These are phyloP conservation scores for Formica aserva DNA, from an alignment of 2,888 invertebrate species.

Conservation along the genomic window DNA sequence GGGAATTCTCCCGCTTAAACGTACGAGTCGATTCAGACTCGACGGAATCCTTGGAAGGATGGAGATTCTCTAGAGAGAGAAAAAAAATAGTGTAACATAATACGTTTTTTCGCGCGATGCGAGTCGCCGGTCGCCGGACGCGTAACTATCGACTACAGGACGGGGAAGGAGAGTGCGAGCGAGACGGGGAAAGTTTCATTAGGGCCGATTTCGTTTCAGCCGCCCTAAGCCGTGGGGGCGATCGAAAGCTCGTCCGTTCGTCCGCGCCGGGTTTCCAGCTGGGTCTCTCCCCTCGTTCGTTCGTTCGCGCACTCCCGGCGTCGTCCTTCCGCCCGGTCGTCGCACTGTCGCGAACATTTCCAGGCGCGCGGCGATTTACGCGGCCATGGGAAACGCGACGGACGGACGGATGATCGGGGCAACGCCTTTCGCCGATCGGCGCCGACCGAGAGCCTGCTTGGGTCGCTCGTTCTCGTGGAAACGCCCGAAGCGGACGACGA, in stretches of 20 bases:
- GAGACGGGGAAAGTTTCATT: slow-evolving; percentile 68
- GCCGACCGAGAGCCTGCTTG: slow-evolving; percentile 38
- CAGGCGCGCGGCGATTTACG: slow-evolving; percentile 78
- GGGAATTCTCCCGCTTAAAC: neutral
- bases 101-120: slow-evolving; percentile 27
- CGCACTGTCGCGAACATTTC: slow-evolving; percentile 57
- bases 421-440: slow-evolving; percentile 58
- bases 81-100: slow-evolving; percentile 30
- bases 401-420: slow-evolving; percentile 77
- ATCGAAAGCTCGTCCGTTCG: slow-evolving; percentile 41
- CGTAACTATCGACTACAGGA: slow-evolving; percentile 15
- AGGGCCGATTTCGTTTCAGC: slow-evolving; percentile 70
- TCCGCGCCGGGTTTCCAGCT: slow-evolving; percentile 41
- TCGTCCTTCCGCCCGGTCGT: slow-evolving; percentile 43
- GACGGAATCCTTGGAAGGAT: neutral
- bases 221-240: slow-evolving; percentile 55
- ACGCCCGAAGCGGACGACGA: slow-evolving; percentile 32
- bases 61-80: neutral
- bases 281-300: slow-evolving; percentile 42
- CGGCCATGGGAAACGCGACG: slow-evolving; percentile 49
- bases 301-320: slow-evolving; percentile 31
- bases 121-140: slow-evolving; percentile 23
- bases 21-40: neutral
- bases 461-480: slow-evolving; percentile 51
- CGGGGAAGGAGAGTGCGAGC: slow-evolving; percentile 21